Conservation (phyloP, 2,797 vertebrate species). For the Chloroceryle amazona region DNA sequence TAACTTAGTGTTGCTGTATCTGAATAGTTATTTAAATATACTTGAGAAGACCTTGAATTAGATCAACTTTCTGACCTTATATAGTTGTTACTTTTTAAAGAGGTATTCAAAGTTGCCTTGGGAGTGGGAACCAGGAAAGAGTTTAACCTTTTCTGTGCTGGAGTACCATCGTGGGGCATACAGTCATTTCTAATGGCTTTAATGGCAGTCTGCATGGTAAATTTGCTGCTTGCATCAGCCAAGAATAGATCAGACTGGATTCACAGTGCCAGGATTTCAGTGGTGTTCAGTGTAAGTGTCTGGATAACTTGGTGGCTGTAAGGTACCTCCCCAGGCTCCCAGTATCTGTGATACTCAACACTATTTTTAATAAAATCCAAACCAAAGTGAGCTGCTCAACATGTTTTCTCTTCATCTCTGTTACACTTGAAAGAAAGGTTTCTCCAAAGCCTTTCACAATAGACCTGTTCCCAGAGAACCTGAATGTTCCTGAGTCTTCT, state of each 20-base stretch:
- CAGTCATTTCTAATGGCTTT: not conserved
- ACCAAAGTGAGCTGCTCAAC: not conserved
- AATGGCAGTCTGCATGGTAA: not conserved
- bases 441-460: not conserved
- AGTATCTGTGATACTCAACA: not conserved
- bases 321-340: not conserved
- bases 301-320: not conserved
- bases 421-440: not conserved
- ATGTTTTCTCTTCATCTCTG: not conserved
- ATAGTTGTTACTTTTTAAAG: not conserved
- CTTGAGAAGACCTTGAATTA: not conserved
- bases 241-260: not conserved
- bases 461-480: not conserved
- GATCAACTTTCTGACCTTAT: not conserved
- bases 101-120: not conserved
- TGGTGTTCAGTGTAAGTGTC: not conserved
- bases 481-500: slow-evolving; percentile 16
- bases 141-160: not conserved
- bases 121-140: not conserved
- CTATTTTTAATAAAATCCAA: not conserved
- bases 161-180: not conserved
- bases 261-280: not conserved
- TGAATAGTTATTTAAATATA: not conserved
- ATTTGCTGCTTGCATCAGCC: not conserved
- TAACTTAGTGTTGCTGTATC: not conserved